These are phyloP conservation scores for Atta colombica DNA, from an alignment of 1,140 invertebrate genomes.

Conservation along the genomic window DNA sequence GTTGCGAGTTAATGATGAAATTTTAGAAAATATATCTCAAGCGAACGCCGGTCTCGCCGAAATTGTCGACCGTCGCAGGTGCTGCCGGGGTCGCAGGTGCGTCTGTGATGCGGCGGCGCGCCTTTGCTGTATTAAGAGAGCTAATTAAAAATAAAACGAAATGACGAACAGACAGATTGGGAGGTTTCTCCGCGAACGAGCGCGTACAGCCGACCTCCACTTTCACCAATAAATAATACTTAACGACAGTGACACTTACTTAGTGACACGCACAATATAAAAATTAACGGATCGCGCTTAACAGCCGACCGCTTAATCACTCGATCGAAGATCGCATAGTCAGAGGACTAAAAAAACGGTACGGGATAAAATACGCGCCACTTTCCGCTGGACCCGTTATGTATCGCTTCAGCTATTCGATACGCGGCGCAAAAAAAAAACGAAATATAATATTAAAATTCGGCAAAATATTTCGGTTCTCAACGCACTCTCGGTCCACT, in stretches of 20 bases:
- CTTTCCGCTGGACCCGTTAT: slow-evolving; percentile 29
- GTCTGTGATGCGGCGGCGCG: slow-evolving; percentile 34
- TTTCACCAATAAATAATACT: slow-evolving; percentile 53
- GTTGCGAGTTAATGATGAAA: slow-evolving; percentile 38
- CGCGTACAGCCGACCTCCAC: not conserved
- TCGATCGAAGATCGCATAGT: slow-evolving; percentile 53
- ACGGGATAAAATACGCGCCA: slow-evolving; percentile 33
- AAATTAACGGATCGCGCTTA: slow-evolving; percentile 36
- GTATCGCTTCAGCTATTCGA: slow-evolving; percentile 12
- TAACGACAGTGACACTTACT: not conserved
- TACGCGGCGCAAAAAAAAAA: not conserved
- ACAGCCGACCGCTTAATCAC: slow-evolving; percentile 35
- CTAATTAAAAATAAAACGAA: slow-evolving; percentile 60
- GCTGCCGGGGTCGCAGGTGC: slow-evolving; percentile 51
- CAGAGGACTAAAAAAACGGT: slow-evolving; percentile 23
- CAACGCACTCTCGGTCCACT: not conserved
- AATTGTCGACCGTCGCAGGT: slow-evolving; percentile 54
- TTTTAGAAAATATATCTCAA: slow-evolving; percentile 45
- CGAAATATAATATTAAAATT: slow-evolving; percentile 20
- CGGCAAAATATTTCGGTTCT: not conserved
- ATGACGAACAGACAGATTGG: slow-evolving; percentile 33
- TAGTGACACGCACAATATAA: slow-evolving; percentile 33
- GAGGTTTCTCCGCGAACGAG: not conserved
- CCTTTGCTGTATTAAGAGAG: slow-evolving; percentile 25
- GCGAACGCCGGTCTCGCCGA: slow-evolving; percentile 18